A percentile compares a stretch with the other conserved stretches of the same genome.
Evolutionary conservation across 2,888 invertebrate species (phyloP).

Genomic region (Eupithecia centaureata): DNA sequence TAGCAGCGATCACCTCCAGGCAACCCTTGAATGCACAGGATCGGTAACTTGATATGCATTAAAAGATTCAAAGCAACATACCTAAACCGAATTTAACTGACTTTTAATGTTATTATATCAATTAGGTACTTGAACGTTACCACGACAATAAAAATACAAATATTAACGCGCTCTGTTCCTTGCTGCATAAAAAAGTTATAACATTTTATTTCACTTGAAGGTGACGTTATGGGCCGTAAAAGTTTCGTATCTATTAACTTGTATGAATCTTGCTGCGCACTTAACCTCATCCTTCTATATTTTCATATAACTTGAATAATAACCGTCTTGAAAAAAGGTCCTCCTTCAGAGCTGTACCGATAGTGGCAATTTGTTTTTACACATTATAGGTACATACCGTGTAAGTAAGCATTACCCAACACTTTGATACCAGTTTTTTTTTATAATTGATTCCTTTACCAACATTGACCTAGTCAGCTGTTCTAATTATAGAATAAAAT

Average conservation of each 20-base stretch:
- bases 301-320: constrained; percentile 35
- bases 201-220: constrained; percentile 68
- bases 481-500: too few species aligned
- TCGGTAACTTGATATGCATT: background rate
- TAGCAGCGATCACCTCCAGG: too few species aligned
- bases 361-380: too few species aligned
- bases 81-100: background rate
- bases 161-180: constrained; percentile 48
- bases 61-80: constrained; percentile 20
- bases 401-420: too few species aligned
- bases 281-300: constrained; percentile 50
- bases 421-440: too few species aligned
- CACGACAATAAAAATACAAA: constrained; percentile 30
- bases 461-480: too few species aligned
- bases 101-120: constrained; percentile 27
- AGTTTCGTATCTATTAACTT: constrained; percentile 70
- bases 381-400: too few species aligned
- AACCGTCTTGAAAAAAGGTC: background rate
- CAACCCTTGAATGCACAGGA: too few species aligned
- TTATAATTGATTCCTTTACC: too few species aligned
- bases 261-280: constrained; percentile 60
- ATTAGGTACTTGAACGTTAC: constrained; percentile 34
- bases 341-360: too few species aligned
- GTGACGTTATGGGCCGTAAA: constrained; percentile 69
- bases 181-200: constrained; percentile 61